Percentiles rank a stretch among this genome's conserved stretches.
Evolutionary conservation across 30 jellyfish, hydroid and myxozoan genomes (phyloP).

Genomic region (Catostylus mosaicus): DNA sequence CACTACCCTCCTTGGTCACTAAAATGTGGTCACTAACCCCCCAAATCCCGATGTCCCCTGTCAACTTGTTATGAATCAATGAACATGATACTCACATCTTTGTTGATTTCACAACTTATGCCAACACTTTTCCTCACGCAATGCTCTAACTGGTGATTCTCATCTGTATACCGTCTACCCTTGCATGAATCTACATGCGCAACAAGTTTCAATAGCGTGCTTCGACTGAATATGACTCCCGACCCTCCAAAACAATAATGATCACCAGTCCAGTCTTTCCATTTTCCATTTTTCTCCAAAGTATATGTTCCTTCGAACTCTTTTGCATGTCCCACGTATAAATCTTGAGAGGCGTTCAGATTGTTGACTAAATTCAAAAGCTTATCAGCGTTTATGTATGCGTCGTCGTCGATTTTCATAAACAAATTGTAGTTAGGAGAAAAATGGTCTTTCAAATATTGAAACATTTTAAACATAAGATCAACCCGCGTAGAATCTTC

Average conservation of each 20-base stretch:
- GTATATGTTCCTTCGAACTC: slow-evolving; percentile 54
- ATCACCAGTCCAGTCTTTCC: slow-evolving; percentile 60
- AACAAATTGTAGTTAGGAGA: slow-evolving; percentile 79
- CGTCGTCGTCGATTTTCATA: slow-evolving; percentile 79
- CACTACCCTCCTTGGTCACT: no score
- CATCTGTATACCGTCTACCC: slow-evolving; percentile 34
- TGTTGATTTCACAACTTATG: slow-evolving; percentile 39
- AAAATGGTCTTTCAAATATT: slow-evolving; percentile 86
- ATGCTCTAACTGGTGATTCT: slow-evolving; percentile 38
- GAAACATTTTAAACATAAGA: slow-evolving; percentile 74
- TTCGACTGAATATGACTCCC: slow-evolving; percentile 72
- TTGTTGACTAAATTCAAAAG: slow-evolving; percentile 60
- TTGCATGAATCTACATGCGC: slow-evolving; percentile 33
- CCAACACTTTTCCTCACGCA: slow-evolving; percentile 52
- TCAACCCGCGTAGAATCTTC: slow-evolving; percentile 80
- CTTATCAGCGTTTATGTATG: slow-evolving; percentile 70
- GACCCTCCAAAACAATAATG: slow-evolving; percentile 60
- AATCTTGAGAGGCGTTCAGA: slow-evolving; percentile 79
- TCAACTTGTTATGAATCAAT: no score
- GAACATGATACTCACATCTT: slow-evolving; percentile 63
- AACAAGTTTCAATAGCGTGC: slow-evolving; percentile 66
- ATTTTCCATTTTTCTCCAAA: slow-evolving; percentile 43
- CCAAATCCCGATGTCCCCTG: no score
- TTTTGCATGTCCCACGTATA: slow-evolving; percentile 76
- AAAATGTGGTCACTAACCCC: no score